Evolutionary conservation across 2,797 vertebrate species (phyloP), one percentile per base, ranked within the genome.

Genomic region (Malurus leucopterus): DNA sequence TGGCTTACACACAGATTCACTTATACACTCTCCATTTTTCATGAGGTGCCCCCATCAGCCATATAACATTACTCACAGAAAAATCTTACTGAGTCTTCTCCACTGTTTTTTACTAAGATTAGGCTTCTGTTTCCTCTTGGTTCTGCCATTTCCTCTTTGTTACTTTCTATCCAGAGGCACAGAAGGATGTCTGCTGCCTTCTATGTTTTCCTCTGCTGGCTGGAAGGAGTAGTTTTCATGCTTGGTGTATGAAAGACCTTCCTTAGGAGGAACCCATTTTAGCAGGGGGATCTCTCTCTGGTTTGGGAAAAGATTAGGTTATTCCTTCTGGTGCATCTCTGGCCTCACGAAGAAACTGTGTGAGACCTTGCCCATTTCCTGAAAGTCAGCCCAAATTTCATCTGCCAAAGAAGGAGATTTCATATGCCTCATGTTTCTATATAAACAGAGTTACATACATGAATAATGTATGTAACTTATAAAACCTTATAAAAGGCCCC

Each of bases 11-110:
- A 50, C 20, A 89, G 72, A 73, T 82, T 79, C 84, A 79, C 72
- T 92, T 67, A 50, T 0, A n/a, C 54, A 38, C 51, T 74, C 59
- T 84, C 30, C n/a, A 84, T 92, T 91, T 84, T 95, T 93, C 72
- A 86, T 82, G 57, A 86, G 75, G 1, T 64, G 49, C 54, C 58
- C 62, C 74, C 61, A 41, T 71, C 84, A 90, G 68, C 51, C 47
- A 11, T 59, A 17, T 15, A 51, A 53, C 54, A 23, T 77, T 81
- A 75, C 65, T 72, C 69, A 36, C 18, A 68, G 30, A 82, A 43
- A 80, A 82, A 22, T 18, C 27, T 58, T 76, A 32, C 68, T 84
- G 73, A 30, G 43, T 69, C 77, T 80, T 55, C 68, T 57, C 9
- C 46, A 24, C 55, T 69, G 34, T 27, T 82, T 88, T 73, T 80